phyloP scores from a whole-genome alignment of 2,797 vertebrate genomes.

The Chanos chanos region DNA sequence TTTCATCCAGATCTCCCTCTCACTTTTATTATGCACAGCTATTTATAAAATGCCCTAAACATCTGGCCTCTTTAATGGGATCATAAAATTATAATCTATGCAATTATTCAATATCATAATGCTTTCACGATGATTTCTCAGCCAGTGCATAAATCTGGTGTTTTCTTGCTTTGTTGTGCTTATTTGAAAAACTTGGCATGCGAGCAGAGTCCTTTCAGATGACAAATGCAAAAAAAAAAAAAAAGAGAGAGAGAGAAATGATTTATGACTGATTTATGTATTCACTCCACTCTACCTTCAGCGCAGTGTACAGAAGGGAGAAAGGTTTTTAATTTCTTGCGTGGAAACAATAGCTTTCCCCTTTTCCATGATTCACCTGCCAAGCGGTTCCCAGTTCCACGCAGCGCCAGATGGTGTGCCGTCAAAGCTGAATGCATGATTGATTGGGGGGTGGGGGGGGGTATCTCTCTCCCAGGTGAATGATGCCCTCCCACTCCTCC shows the following conservation, averaged over 20 bases:
- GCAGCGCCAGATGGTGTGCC: constrained; percentile 77
- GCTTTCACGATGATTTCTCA: constrained; percentile 60
- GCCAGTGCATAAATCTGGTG: constrained; percentile 67
- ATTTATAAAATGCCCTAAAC: constrained; percentile 67
- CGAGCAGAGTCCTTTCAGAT: constrained; percentile 70
- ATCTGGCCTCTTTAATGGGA: constrained; percentile 70
- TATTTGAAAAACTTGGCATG: constrained; percentile 74
- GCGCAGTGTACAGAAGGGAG: constrained; percentile 64
- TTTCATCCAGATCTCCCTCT: constrained; percentile 32
- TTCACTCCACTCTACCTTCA: constrained; percentile 62
- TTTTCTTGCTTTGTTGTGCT: constrained; percentile 68
- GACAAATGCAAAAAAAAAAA: constrained; percentile 78
- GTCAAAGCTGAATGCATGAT: constrained; percentile 77
- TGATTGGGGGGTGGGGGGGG: constrained; percentile 65
- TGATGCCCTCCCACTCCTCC: constrained; percentile 8
- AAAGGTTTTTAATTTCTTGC: constrained; percentile 72
- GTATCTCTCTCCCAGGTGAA: constrained; percentile 1
- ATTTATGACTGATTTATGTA: constrained; percentile 78
- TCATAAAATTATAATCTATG: constrained; percentile 64
- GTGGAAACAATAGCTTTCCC: constrained; percentile 78
- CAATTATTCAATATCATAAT: constrained; percentile 71
- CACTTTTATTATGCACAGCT: constrained; percentile 59
- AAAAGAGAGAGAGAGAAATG: too few relatives aligned
- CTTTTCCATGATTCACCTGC: constrained; percentile 71
- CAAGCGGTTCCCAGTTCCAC: constrained; percentile 66